Base-by-base conservation (phyloP, 2,113 vertebrate genomes). In the Psephotus haematonotus region DNA sequence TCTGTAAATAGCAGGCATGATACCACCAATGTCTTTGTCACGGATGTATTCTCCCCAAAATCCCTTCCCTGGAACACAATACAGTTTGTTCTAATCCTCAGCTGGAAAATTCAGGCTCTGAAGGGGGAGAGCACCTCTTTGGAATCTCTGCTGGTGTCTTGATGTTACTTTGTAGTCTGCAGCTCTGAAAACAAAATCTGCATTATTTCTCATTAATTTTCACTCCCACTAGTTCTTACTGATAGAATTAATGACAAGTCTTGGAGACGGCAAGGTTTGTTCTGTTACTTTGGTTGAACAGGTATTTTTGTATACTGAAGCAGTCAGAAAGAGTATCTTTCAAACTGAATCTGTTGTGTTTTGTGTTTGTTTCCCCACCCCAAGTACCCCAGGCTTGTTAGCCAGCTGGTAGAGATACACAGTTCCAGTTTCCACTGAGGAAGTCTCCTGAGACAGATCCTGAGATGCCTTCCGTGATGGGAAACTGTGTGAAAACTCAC, bases 321-420 rank as follows among this genome's bases (percentile, higher is more conserved):
- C 5, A 50, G 25, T 25, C 1, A 53, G 7, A 25, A 62, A 6
- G 13, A 52, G 2, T 3, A 22, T 15, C 8, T 71, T 92, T 67
- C 65, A 33, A 89, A 63, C 8, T 41, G 43, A 62, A 59, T 27
- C 6, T 3, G 1, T 5, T 46, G 4, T 7, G 2, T 2, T 0
- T 8, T 41, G 3, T 33, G 27, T 46, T 14, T 28, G 6, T 59
- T 28, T 1, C 4, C 14, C 11, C 46, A 2, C 3, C 29, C 12
- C 27, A 74, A 22, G 35, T 11, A 55, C 6, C 2, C 24, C 17
- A 72, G 20, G n/a, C 5, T 27, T 49, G 28, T 3, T 43, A 64
- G 7, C 9, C 27, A 52, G 19, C 17, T 41, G 4, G 8, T 47
- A 41, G 25, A 62, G 13, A 59, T 7, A 29, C 33, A 65, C 3